Evolutionary conservation across 2,113 vertebrate species (phyloP).

Genomic region (Asarcornis scutulata): DNA sequence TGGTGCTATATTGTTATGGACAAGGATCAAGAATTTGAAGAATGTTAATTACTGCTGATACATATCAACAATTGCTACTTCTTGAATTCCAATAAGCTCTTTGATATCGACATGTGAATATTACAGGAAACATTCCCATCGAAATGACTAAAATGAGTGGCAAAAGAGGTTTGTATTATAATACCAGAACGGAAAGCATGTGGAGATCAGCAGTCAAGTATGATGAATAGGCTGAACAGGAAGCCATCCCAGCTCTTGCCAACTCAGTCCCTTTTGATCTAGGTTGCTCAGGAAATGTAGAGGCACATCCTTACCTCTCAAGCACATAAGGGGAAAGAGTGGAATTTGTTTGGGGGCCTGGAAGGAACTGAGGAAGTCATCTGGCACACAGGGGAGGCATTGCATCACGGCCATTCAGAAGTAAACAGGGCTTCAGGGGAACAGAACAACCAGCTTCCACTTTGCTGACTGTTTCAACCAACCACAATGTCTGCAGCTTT

Average conservation of each 20-base stretch:
- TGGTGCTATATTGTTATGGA: neutral
- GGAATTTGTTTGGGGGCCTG: neutral
- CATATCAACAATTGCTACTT: neutral
- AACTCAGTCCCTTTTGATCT: neutral
- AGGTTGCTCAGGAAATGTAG: neutral
- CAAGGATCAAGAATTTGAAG: neutral
- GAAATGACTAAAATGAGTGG: neutral
- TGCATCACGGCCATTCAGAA: neutral
- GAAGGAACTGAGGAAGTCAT: neutral
- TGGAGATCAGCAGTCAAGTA: slow-evolving; percentile 3
- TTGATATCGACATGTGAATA: neutral
- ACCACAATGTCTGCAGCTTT: neutral
- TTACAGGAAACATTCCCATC: neutral
- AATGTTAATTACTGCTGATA: slow-evolving; percentile 11
- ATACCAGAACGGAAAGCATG: neutral
- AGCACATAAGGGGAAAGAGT: neutral
- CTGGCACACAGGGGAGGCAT: neutral
- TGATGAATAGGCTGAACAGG: neutral
- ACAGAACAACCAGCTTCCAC: neutral
- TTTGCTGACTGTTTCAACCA: neutral
- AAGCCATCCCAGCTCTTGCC: neutral
- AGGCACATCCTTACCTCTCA: neutral
- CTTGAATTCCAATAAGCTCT: slow-evolving; percentile 13
- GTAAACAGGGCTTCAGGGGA: neutral
- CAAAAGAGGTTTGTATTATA: neutral